Base-by-base conservation (phyloP, 2,888 invertebrate species). In the Chymomyza procnemis region DNA sequence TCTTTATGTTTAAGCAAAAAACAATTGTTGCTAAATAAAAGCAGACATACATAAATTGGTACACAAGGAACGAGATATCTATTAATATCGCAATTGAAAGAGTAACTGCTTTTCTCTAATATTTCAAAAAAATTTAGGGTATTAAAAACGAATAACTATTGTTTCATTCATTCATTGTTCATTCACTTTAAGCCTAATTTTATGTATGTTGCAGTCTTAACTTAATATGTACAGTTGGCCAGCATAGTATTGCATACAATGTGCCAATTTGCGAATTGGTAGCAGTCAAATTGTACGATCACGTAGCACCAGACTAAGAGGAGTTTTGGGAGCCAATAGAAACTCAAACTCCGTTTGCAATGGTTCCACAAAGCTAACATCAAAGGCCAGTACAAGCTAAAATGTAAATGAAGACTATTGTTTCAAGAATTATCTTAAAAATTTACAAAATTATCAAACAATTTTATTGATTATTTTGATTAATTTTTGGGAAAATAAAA, bases 331-430 rank as follows among this genome's bases (percentile, higher is more conserved):
- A 4, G 95, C 94, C 69, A 97, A 89, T 60, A 97, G 92, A 91
- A 96, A 97, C 89, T 96, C 96, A 87, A 96, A 97, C 87, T 95
- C 94, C 34, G 96, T 91, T 81, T 95, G 93, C 74, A 97, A 89
- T 55, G 95, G 94, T 14, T 94, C 93, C 54, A 93, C 93, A 74
- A 93, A 94, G 66, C 93, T 93, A 26, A 97, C 93, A 63, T 94
- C 92, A 91, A 95, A 97, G 81, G 93, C 93, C 79, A 94, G 93
- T 74, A 95, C 90, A 80, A 95, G 92, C 95, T 95, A 61, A 48
- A 3, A 19, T 8, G 3, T 16, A n/a, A n/a, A n/a, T n/a, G n/a
- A n/a, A n/a, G n/a, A n/a, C n/a, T n/a, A n/a, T n/a, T n/a, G n/a
- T n/a, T n/a, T n/a, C n/a, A n/a, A n/a, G n/a, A n/a, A n/a, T n/a